Evolutionary conservation across 2,797 vertebrate species (phyloP), one percentile per base, ranked within the genome.

Genomic region (Pseudotriccus pelzelni): DNA sequence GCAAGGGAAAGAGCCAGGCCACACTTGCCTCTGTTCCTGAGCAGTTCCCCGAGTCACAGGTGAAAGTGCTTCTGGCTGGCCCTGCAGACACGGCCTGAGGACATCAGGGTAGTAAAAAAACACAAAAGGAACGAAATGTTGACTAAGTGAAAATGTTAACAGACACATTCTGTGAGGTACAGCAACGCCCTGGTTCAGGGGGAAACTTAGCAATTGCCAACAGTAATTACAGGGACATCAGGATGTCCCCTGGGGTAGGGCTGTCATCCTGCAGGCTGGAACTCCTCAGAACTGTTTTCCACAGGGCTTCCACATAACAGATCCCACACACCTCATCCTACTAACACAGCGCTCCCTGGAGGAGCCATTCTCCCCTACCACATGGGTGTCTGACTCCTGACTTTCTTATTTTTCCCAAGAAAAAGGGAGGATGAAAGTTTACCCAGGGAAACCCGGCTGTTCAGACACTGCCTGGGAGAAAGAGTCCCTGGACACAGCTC

Each of bases 301-400:
- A 41, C 15, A 30, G 0, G 1, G 49, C 58, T 66, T 24, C 1
- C 0, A 3, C 8, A 5, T 2, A 28, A 34, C 55, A 63, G 52
- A 59, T 30, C 27, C 52, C 55, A 37, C 50, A 22, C 49, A 2
- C 37, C 72, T n/a, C 46, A 39, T 34, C 63, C 84, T 15, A 4
- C 17, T 14, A 1, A 3, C 2, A 8, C 64, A 52, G 2, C 14
- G 6, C 41, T 27, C 0, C 10, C n/a, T 69, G 58, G n/a, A 62
- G 36, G 2, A 79, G 60, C 59, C 36, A 6, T 46, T 74, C 19
- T 1, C 4, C 73, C 74, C 50, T 34, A 6, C 17, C 53, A 47
- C 30, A 5, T 1, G 21, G 50, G 19, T 43, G 14, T 11, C 43
- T 16, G 37, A 47, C 8, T 39, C 34, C 34, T 15, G 4, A 50